Conservation (phyloP, 2,113 vertebrate species). For the Neopipo cinnamomea region DNA sequence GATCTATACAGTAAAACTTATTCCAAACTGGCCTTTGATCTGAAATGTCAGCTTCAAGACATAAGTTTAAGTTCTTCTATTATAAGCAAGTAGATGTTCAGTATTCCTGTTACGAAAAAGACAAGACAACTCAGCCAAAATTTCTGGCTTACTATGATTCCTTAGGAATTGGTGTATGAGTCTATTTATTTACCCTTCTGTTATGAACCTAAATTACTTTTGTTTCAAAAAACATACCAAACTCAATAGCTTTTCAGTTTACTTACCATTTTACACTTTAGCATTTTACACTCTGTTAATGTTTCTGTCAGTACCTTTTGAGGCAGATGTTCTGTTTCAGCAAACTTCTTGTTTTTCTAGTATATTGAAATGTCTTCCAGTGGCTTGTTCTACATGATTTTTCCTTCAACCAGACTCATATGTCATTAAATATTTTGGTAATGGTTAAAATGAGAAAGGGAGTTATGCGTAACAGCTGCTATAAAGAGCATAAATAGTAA, state of each 20-base stretch:
- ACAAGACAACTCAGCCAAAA: not conserved
- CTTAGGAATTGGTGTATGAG: not conserved
- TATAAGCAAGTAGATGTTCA: not conserved
- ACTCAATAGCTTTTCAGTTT: constrained; percentile 39
- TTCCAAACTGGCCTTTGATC: not conserved
- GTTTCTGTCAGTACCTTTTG: constrained; percentile 48
- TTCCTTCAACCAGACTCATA: not conserved
- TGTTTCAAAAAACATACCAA: not conserved
- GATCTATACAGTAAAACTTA: not conserved
- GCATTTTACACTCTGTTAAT: not conserved
- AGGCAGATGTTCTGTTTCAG: not conserved
- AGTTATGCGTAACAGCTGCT: not conserved
- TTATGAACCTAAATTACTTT: constrained; percentile 4
- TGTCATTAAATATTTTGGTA: not conserved
- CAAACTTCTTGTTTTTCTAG: not conserved
- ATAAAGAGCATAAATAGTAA: not conserved
- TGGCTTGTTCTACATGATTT: not conserved
- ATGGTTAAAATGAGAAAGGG: not conserved
- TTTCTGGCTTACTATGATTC: not conserved
- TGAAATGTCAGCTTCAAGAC: not conserved
- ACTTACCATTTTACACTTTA: constrained; percentile 44
- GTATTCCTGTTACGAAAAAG: not conserved
- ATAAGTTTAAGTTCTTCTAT: not conserved
- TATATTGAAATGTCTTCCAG: not conserved
- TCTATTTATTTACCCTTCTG: constrained; percentile 38